Percentiles rank a stretch among this genome's conserved stretches.
These are phyloP conservation scores for Temnothorax unifasciatus DNA, from an alignment of 2,888 invertebrate species.

Conservation along the genomic window DNA sequence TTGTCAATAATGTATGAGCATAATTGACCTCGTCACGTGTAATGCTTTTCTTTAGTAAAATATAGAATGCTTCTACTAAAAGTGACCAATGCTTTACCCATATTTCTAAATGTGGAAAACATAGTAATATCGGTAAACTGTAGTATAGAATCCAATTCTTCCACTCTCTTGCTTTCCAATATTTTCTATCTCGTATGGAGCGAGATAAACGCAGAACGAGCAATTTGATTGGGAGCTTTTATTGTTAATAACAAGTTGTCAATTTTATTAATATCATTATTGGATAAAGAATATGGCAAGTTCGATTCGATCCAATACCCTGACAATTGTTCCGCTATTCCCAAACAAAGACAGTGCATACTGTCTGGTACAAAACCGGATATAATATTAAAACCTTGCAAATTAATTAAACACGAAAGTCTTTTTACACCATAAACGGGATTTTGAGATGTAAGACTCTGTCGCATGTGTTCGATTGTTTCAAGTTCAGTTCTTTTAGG, in stretches of 20 bases:
- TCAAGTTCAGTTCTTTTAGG: constrained; percentile 1
- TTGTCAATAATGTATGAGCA: constrained; percentile 11
- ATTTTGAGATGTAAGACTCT: constrained; percentile 2
- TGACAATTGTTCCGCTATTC: background rate
- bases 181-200: constrained; percentile 21
- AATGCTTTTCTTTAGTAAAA: constrained; percentile 5
- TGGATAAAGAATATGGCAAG: constrained; percentile 3
- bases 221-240: constrained; percentile 10
- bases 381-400: background rate
- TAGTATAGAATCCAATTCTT: constrained; percentile 4
- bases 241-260: constrained; percentile 12
- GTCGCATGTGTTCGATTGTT: constrained; percentile 2
- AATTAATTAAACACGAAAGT: constrained; percentile 2
- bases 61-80: background rate
- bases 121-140: background rate
- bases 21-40: background rate
- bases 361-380: background rate
- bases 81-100: background rate
- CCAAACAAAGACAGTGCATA: background rate
- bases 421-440: constrained; percentile 9
- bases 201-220: constrained; percentile 22
- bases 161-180: constrained; percentile 3
- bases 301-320: background rate
- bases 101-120: constrained; percentile 8
- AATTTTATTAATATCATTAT: constrained; percentile 11